Percentiles rank a stretch among this genome's conserved stretches.
These are phyloP conservation scores for Polyodon spathula DNA, from an alignment of 2,113 vertebrate genomes.

Conservation along the genomic window DNA sequence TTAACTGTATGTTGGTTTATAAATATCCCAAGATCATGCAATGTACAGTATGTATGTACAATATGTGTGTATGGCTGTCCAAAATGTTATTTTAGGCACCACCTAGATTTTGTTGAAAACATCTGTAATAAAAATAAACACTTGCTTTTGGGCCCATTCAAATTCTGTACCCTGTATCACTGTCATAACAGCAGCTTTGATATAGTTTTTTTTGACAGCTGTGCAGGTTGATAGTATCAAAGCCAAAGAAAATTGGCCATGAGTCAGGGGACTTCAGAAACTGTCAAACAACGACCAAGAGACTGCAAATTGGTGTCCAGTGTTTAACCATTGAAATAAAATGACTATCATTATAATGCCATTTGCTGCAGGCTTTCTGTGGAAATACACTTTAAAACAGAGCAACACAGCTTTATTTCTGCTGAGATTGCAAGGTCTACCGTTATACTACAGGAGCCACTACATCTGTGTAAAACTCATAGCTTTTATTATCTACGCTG, in stretches of 20 bases:
- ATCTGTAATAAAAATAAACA: constrained; percentile 25
- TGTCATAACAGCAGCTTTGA: constrained; percentile 57
- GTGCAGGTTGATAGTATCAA: constrained; percentile 38
- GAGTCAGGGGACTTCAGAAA: constrained; percentile 5
- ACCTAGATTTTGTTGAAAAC: constrained; percentile 3
- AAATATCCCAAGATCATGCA: too few species aligned
- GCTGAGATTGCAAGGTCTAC: constrained; percentile 20
- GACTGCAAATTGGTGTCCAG: background rate
- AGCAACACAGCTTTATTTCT: constrained; percentile 18
- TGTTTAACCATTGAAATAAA: background rate
- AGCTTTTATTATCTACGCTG: constrained; percentile 16
- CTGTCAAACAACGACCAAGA: constrained; percentile 7
- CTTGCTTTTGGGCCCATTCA: constrained; percentile 47
- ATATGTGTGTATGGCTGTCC: background rate
- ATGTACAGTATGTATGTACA: background rate
- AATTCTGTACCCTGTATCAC: constrained; percentile 40
- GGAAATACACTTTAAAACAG: constrained; percentile 13
- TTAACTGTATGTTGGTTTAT: too few species aligned
- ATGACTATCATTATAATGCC: background rate
- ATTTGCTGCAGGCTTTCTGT: constrained; percentile 7
- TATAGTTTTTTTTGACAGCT: constrained; percentile 60
- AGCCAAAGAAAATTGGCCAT: constrained; percentile 25
- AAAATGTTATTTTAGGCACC: background rate
- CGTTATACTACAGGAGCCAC: constrained; percentile 25
- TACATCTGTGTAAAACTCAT: constrained; percentile 26